Evolutionary conservation across 2,888 invertebrate genomes (phyloP).

Genomic region (Phalangium opilio): DNA sequence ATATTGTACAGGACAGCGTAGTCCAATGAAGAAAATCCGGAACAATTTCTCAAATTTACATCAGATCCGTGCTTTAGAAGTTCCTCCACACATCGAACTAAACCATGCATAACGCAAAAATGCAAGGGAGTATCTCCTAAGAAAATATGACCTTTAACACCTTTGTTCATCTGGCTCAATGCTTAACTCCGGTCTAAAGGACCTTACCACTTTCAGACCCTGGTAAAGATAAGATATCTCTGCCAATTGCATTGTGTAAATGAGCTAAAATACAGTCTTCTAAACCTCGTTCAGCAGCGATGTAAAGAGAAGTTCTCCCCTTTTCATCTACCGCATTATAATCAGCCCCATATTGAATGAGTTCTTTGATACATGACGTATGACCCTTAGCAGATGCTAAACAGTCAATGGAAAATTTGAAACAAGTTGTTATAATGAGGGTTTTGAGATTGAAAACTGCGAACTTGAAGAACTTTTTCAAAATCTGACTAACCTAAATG

Average conservation of each 20-base stretch:
- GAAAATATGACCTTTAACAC: too few species aligned
- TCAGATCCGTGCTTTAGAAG: slow-evolving; percentile 28
- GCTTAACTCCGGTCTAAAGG: slow-evolving; percentile 3
- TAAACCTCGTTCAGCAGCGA: slow-evolving; percentile 26
- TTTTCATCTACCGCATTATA: slow-evolving; percentile 29
- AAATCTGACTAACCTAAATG: slow-evolving; percentile 9
- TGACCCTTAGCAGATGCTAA: slow-evolving; percentile 27
- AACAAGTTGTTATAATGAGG: too few species aligned
- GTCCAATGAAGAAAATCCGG: slow-evolving; percentile 26
- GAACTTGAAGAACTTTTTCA: too few species aligned
- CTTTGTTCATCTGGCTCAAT: too few species aligned
- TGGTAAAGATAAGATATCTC: slow-evolving; percentile 29
- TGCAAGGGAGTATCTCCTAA: slow-evolving; percentile 29
- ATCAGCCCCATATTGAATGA: slow-evolving; percentile 30
- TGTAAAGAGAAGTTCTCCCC: slow-evolving; percentile 27
- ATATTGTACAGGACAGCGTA: slow-evolving; percentile 23
- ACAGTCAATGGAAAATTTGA: slow-evolving; percentile 7
- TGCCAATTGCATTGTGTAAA: slow-evolving; percentile 27
- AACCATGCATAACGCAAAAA: slow-evolving; percentile 27
- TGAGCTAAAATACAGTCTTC: slow-evolving; percentile 26
- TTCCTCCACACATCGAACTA: slow-evolving; percentile 25
- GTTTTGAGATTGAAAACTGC: too few species aligned
- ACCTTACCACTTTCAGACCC: slow-evolving; percentile 24
- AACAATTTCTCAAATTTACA: slow-evolving; percentile 26
- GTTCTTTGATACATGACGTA: slow-evolving; percentile 25